Percentiles rank a stretch among this genome's conserved stretches.
These are phyloP conservation scores for Palloptera scutellata DNA, from an alignment of 2,888 invertebrate genomes.

Conservation along the genomic window DNA sequence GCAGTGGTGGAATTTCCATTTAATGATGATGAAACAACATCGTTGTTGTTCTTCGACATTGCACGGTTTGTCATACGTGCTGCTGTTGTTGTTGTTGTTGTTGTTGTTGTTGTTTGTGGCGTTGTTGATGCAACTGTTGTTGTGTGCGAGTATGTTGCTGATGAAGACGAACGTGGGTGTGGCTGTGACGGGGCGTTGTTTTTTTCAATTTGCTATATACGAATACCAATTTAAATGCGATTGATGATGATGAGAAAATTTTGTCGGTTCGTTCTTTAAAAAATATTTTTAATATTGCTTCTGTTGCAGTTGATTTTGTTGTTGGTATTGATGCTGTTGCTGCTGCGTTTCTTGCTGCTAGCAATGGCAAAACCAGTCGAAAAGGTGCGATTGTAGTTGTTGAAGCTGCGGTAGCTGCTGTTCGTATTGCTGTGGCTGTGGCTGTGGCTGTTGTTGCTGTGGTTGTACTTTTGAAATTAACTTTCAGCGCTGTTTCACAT, in stretches of 20 bases:
- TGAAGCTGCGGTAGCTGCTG: background rate
- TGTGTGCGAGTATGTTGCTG: background rate
- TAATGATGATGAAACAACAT: too few species aligned
- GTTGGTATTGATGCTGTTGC: slow-evolving; percentile 5
- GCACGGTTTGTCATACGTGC: background rate
- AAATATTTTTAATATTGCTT: background rate
- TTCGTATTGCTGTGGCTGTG: slow-evolving; percentile 12
- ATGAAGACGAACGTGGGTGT: background rate
- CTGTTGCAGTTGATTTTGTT: slow-evolving; percentile 4
- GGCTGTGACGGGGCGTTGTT: background rate
- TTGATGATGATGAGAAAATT: background rate
- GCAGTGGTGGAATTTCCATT: slow-evolving; percentile 7
- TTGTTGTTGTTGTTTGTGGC: slow-evolving; percentile 11
- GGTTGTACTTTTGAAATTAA: background rate
- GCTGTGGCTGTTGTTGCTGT: slow-evolving; percentile 17
- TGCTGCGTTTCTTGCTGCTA: slow-evolving; percentile 12
- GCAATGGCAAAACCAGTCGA: slow-evolving; percentile 10
- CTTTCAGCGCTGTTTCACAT: background rate
- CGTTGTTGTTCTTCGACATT: too few species aligned
- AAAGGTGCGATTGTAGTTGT: background rate
- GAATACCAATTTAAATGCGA: too few species aligned
- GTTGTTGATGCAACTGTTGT: slow-evolving; percentile 13
- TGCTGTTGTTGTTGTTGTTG: slow-evolving; percentile 28
- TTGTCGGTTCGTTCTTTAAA: background rate
- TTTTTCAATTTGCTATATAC: background rate